phyloP scores from a whole-genome alignment of 2,888 invertebrate species.

The Sympetrum striolatum region DNA sequence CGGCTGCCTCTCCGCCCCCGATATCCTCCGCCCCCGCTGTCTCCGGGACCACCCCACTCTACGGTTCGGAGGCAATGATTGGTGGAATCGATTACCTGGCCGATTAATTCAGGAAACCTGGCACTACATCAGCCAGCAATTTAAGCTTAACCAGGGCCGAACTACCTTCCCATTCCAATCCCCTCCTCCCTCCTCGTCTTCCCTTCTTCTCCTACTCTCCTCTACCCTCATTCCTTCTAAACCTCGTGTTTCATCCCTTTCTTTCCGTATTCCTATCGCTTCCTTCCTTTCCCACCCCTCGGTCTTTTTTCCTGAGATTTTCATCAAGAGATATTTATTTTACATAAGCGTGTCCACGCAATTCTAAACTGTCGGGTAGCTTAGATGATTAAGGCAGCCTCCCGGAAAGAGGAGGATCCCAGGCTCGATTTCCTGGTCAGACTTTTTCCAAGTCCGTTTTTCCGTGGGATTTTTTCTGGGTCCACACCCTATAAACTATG shows the following conservation, averaged over 20 bases:
- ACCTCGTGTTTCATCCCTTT: background rate
- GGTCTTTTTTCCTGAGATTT: background rate
- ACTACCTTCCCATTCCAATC: background rate
- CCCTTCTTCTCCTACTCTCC: background rate
- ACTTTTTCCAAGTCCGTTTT: no score
- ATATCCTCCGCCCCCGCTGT: background rate
- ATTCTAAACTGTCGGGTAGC: no score
- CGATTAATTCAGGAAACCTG: conserved; percentile 47
- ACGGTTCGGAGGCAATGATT: conserved; percentile 37
- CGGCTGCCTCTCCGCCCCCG: background rate
- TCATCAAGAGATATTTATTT: no score
- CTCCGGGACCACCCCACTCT: background rate
- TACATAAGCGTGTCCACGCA: no score
- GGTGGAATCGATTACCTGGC: conserved; percentile 48
- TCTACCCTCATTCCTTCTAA: background rate
- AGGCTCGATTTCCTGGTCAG: no score
- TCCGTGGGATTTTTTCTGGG: no score
- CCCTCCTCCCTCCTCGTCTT: no score
- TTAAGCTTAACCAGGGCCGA: conserved; percentile 35
- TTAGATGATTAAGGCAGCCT: no score
- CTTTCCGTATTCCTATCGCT: background rate
- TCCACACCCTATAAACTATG: no score
- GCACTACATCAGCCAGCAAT: conserved; percentile 42
- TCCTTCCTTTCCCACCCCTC: background rate
- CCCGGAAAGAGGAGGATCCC: no score